Evolutionary conservation across 2,113 vertebrate species (phyloP), one percentile per base, ranked within the genome.

Genomic region (Synodontis membranacea): DNA sequence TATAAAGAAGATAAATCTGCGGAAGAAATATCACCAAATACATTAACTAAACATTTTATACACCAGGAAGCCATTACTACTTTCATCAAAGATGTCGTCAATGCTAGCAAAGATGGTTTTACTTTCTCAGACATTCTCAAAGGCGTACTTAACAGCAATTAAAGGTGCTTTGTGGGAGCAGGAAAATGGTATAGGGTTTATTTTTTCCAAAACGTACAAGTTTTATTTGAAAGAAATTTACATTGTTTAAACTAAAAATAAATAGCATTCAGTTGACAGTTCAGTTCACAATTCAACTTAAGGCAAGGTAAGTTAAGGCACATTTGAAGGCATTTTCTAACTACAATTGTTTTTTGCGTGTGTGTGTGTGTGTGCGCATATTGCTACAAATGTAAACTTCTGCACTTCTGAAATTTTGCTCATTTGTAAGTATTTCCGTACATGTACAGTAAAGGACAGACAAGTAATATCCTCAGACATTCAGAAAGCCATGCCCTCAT

Each of bases 321-420:
- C 68, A 31, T n/a, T n/a, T 6, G 70, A 80, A 37, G 56, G 42
- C n/a, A 14, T 60, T 56, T 80, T 19, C 3, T 34, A 17, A 23
- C 0, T 21, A 68, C 39, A 85, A 4, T 72, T 21, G 14, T 39
- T 46, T 83, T 60, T 88, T n/a, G n/a, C n/a, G 9, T 80, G 39
- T 50, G 54, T 80, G 64, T 58, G 39, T 88, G 9, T 80, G 39
- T 50, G 54, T 80, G 64, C 48, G 39, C 10, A 64, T 42, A 66
- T 50, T 50, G 2, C 25, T 79, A 58, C 37, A 84, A 60, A 46
- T 82, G 84, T 88, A 88, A 88, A 86, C 87, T 31, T 31, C 17
- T 85, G 62, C 52, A 9, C 37, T 79, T 75, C 74, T 80, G 76
- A 7, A 54, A 37, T 50, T 79, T 78, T 62, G 56, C 44, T 64